Conservation (phyloP, 1,140 invertebrate species). For the Doryteuthis pealeii region DNA sequence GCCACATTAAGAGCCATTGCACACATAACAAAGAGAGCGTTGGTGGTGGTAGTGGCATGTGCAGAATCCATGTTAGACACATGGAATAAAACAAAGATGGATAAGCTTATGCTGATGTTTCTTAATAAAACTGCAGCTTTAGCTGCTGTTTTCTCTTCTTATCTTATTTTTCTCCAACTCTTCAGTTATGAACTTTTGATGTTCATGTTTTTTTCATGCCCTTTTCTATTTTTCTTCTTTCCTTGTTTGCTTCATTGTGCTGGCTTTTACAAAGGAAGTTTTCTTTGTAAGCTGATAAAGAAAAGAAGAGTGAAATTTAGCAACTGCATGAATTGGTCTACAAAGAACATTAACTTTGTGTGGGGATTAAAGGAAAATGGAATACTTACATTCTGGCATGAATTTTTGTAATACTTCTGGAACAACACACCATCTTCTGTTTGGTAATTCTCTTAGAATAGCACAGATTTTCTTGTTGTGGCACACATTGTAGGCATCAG, state of each 20-base stretch:
- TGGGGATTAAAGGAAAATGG: too few relatives aligned
- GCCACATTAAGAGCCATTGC: too few relatives aligned
- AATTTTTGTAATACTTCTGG: constrained; percentile 82
- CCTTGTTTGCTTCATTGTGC: constrained; percentile 91
- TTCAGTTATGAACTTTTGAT: constrained; percentile 16
- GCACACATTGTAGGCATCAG: constrained; percentile 99
- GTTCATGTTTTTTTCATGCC: constrained; percentile 13
- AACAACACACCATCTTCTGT: constrained; percentile 89
- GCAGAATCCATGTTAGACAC: too few relatives aligned
- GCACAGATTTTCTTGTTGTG: constrained; percentile 94
- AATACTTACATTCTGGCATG: constrained; percentile 76
- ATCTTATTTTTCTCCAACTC: too few relatives aligned
- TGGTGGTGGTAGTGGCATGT: too few relatives aligned
- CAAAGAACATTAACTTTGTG: too few relatives aligned
- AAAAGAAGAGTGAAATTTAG: constrained; percentile 14
- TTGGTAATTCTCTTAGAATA: constrained; percentile 94
- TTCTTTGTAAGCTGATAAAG: constrained; percentile 67
- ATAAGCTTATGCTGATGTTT: too few relatives aligned
- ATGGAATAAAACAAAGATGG: too few relatives aligned
- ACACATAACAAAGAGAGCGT: too few relatives aligned
- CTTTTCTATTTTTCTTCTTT: constrained; percentile 67
- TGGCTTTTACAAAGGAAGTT: constrained; percentile 96
- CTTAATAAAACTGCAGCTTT: too few relatives aligned
- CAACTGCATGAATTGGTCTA: too few relatives aligned
- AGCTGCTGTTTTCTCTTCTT: too few relatives aligned